Evolutionary conservation across 1,140 invertebrate genomes (phyloP).

Genomic region (Euschistus heros): DNA sequence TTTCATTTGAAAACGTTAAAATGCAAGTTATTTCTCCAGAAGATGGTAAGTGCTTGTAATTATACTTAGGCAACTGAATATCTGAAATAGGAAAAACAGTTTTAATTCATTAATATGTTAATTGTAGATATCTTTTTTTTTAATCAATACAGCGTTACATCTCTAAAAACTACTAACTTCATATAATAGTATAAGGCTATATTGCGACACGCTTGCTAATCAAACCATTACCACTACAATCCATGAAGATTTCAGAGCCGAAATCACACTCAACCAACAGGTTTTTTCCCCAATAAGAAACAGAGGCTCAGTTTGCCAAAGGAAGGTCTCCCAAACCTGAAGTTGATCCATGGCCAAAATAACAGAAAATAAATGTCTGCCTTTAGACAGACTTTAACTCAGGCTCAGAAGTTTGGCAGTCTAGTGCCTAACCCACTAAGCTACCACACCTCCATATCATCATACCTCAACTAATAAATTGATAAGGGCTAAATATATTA

Average conservation of each 20-base stretch:
- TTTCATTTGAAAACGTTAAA: background rate
- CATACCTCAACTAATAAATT: too few relatives aligned
- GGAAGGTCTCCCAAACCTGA: too few relatives aligned
- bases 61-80: background rate
- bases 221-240: background rate
- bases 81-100: background rate
- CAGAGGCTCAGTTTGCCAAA: too few relatives aligned
- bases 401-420: too few relatives aligned
- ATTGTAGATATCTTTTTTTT: background rate
- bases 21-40: background rate
- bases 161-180: background rate
- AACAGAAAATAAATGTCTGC: too few relatives aligned
- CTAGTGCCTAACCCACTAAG: too few relatives aligned
- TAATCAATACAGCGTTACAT: background rate
- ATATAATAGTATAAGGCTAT: background rate
- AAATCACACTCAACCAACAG: background rate
- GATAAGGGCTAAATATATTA: too few relatives aligned
- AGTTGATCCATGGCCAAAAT: too few relatives aligned
- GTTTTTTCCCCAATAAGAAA: too few relatives aligned
- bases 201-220: background rate
- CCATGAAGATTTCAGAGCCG: background rate
- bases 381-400: too few relatives aligned
- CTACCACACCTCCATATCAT: too few relatives aligned
- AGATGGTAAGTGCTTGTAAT: background rate
- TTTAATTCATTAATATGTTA: background rate